phyloP scores from a whole-genome alignment of 2,888 invertebrate species.

The Oithona nana region DNA sequence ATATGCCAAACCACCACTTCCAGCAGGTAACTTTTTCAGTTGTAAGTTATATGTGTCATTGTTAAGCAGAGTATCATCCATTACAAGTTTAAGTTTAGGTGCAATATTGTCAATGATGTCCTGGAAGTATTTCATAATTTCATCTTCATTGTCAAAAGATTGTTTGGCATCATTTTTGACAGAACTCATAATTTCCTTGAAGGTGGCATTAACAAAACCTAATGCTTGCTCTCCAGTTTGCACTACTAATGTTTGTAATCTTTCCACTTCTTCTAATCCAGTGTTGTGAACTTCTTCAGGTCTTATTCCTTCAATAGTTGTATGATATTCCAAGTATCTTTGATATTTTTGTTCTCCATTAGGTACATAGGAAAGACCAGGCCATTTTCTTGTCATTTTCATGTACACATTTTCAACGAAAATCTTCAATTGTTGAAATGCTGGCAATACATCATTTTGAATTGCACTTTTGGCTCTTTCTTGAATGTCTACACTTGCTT shows the following conservation, averaged over 20 bases:
- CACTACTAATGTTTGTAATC: constrained; percentile 6
- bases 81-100: constrained; percentile 24
- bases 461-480: not conserved
- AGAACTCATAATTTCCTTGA: constrained; percentile 24
- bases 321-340: constrained; percentile 27
- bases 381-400: too few relatives aligned
- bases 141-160: constrained; percentile 24
- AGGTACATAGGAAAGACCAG: too few relatives aligned
- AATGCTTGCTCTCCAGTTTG: constrained; percentile 20
- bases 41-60: not conserved
- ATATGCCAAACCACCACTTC: constrained; percentile 23
- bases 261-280: constrained; percentile 25
- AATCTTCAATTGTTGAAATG: constrained; percentile 17
- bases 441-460: constrained; percentile 11
- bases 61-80: constrained; percentile 22
- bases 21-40: not conserved
- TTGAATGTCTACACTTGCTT: not conserved
- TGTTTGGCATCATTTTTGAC: constrained; percentile 24
- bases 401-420: constrained; percentile 19
- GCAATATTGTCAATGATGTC: constrained; percentile 24
- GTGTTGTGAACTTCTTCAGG: constrained; percentile 26
- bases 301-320: constrained; percentile 23
- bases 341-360: too few relatives aligned
- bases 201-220: constrained; percentile 21
- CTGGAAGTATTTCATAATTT: constrained; percentile 24